Conservation (phyloP, 2,888 invertebrate genomes). For the Habrosyne pyritoides region DNA sequence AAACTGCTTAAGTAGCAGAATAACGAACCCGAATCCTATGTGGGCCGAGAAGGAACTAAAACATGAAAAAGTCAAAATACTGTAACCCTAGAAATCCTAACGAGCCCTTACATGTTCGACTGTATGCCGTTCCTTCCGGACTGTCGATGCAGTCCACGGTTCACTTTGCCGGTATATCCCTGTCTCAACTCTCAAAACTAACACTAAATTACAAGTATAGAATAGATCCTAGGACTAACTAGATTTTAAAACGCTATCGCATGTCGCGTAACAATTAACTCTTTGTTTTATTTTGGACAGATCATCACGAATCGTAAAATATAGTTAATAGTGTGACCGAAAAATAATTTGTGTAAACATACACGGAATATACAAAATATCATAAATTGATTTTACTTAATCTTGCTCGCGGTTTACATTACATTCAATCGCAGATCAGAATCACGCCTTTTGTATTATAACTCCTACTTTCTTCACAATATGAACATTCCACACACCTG, state of each 20-base stretch:
- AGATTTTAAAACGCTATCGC: constrained; percentile 41
- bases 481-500: neutral
- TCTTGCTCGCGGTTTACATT: constrained; percentile 10
- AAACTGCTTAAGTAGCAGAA: constrained; percentile 36
- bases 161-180: constrained; percentile 24
- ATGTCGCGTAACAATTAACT: constrained; percentile 39
- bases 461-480: neutral
- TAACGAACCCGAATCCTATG: constrained; percentile 23
- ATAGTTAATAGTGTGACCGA: constrained; percentile 47
- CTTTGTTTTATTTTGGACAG: constrained; percentile 67
- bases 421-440: constrained; percentile 10
- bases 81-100: constrained; percentile 41
- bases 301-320: constrained; percentile 62
- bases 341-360: constrained; percentile 47
- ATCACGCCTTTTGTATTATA: constrained; percentile 2
- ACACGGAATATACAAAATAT: constrained; percentile 50
- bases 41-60: constrained; percentile 57
- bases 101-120: constrained; percentile 9
- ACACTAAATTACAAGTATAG: constrained; percentile 38
- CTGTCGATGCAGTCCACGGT: constrained; percentile 31
- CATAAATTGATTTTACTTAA: constrained; percentile 19
- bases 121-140: constrained; percentile 30
- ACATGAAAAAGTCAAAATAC: constrained; percentile 65
- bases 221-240: constrained; percentile 45
- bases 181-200: constrained; percentile 37